Conservation (phyloP, 2,797 vertebrate genomes). For the Lithobates pipiens region DNA sequence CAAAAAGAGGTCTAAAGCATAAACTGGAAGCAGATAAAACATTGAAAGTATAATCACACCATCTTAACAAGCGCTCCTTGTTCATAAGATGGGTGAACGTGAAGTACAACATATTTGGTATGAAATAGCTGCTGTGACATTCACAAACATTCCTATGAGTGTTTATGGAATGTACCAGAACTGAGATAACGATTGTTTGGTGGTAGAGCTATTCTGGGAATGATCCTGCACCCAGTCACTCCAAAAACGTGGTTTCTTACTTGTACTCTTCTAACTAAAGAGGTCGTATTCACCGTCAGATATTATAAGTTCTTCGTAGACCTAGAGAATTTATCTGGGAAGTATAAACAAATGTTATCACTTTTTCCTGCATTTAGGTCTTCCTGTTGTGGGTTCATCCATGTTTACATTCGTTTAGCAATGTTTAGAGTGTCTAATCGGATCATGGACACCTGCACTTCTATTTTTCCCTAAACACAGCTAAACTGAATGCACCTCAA, state of each 20-base stretch:
- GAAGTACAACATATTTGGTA: neutral
- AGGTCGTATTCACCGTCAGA: neutral
- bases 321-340: neutral
- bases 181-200: neutral
- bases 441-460: too few relatives aligned
- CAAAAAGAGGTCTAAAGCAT: neutral
- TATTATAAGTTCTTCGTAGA: neutral
- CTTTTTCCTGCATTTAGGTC: too few relatives aligned
- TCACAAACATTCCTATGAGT: neutral
- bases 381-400: too few relatives aligned
- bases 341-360: too few relatives aligned
- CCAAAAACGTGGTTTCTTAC: constrained; percentile 5
- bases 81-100: neutral
- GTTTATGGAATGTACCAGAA: constrained; percentile 15
- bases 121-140: neutral
- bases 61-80: neutral
- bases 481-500: too few relatives aligned
- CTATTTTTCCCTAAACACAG: too few relatives aligned
- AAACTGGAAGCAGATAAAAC: neutral
- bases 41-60: neutral
- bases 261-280: constrained; percentile 3
- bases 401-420: too few relatives aligned
- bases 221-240: constrained; percentile 11
- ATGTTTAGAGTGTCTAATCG: too few relatives aligned
- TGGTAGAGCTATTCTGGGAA: constrained; percentile 18